These are phyloP conservation scores for Microcebus ravelobensis DNA, from an alignment of 2,113 vertebrate species.

Conservation along the genomic window DNA sequence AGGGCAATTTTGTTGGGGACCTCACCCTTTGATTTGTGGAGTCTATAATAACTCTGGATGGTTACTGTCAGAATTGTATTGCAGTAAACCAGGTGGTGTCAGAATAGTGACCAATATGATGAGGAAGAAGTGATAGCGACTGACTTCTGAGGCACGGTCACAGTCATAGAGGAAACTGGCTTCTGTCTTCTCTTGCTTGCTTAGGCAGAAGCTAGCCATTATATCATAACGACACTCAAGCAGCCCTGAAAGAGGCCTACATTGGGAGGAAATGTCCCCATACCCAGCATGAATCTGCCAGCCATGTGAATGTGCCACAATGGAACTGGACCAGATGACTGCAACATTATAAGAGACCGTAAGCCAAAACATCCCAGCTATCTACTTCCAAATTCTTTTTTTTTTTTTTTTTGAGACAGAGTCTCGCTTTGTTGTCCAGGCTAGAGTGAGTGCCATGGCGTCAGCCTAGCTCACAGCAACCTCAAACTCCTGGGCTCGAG, in stretches of 20 bases:
- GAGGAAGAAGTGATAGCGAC: not conserved
- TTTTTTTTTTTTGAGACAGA: too few species aligned
- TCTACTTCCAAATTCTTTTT: not conserved
- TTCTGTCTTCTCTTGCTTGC: not conserved
- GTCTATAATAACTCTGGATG: not conserved
- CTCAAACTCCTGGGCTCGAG: too few species aligned
- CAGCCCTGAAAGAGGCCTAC: not conserved
- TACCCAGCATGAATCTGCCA: not conserved
- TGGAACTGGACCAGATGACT: not conserved
- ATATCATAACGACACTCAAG: not conserved
- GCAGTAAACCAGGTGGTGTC: not conserved
- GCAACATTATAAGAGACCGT: not conserved
- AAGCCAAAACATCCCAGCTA: not conserved
- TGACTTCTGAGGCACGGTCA: conserved; percentile 4
- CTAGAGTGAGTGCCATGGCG: too few species aligned
- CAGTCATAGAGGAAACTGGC: not conserved
- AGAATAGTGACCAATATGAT: not conserved
- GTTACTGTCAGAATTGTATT: not conserved
- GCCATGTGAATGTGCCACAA: not conserved
- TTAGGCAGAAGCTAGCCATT: not conserved
- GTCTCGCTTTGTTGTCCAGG: too few species aligned
- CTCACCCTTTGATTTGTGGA: not conserved
- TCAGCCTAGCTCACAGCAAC: too few species aligned
- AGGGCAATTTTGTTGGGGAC: not conserved
- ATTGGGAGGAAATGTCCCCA: not conserved